These are phyloP conservation scores for Thecophora atra DNA, from an alignment of 2,888 invertebrate species.

Conservation along the genomic window DNA sequence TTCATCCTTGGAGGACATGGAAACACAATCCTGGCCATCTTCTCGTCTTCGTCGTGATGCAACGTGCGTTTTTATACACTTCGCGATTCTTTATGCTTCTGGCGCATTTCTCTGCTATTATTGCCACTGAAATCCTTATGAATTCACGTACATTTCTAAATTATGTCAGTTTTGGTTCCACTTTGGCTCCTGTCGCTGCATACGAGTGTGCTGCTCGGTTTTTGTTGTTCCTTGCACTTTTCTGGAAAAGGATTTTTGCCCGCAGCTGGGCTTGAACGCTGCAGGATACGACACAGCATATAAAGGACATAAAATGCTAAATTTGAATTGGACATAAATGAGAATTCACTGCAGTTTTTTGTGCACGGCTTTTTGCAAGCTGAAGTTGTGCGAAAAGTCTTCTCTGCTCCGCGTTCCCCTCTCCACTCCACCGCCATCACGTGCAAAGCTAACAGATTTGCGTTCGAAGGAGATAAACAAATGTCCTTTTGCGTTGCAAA, in stretches of 20 bases:
- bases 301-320: conserved; percentile 49
- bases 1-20: conserved; percentile 7
- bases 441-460: conserved; percentile 2
- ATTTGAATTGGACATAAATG: conserved; percentile 54
- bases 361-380: not conserved
- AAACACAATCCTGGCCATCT: not conserved
- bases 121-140: conserved; percentile 21
- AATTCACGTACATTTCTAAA: conserved; percentile 37
- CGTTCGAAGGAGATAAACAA: conserved; percentile 7
- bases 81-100: conserved; percentile 28
- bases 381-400: conserved; percentile 31
- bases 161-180: not conserved
- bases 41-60: conserved; percentile 12
- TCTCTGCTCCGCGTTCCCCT: not conserved
- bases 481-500: not conserved
- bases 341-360: conserved; percentile 53
- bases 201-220: not conserved
- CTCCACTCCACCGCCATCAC: conserved; percentile 31
- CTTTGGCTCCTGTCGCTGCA: not conserved
- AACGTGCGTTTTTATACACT: conserved; percentile 15
- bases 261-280: conserved; percentile 7
- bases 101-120: conserved; percentile 4
- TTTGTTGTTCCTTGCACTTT: conserved; percentile 32
- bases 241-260: conserved; percentile 20
- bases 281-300: conserved; percentile 28